Evolutionary conservation across 2,888 invertebrate species (phyloP).

Genomic region (Trissonchulus latispiculum): DNA sequence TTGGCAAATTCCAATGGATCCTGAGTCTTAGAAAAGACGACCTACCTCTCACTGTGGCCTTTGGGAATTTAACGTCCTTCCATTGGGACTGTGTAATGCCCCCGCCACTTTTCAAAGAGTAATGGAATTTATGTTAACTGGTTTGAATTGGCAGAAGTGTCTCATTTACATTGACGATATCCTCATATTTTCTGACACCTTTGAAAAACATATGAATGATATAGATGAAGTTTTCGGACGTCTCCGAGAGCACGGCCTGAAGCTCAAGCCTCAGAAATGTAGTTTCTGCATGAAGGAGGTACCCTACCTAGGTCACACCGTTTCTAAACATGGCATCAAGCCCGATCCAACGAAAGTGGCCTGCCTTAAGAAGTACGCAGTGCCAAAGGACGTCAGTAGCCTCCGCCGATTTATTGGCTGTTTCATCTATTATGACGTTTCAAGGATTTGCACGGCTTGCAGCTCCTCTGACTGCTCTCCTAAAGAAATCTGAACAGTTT

Average conservation of each 20-base stretch:
- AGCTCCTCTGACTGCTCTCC: constrained; percentile 27
- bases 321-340: constrained; percentile 20
- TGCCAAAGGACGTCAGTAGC: constrained; percentile 25
- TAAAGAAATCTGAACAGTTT: constrained; percentile 27
- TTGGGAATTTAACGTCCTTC: background rate
- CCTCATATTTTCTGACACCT: constrained; percentile 18
- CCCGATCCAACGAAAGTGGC: constrained; percentile 25
- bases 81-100: constrained; percentile 15
- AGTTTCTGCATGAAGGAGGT: constrained; percentile 16
- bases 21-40: background rate
- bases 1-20: constrained; percentile 15
- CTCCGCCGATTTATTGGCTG: constrained; percentile 29
- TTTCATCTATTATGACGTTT: constrained; percentile 25
- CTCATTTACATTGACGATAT: constrained; percentile 13
- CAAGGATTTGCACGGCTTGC: constrained; percentile 26
- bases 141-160: background rate
- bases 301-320: constrained; percentile 26
- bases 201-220: constrained; percentile 22
- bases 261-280: constrained; percentile 30
- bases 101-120: constrained; percentile 9
- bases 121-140: background rate
- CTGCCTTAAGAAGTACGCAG: constrained; percentile 24
- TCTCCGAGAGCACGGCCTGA: constrained; percentile 21
- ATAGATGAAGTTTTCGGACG: constrained; percentile 25
- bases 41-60: background rate